Base-by-base conservation (phyloP, 2,797 vertebrate genomes). In the Graptemys geographica region DNA sequence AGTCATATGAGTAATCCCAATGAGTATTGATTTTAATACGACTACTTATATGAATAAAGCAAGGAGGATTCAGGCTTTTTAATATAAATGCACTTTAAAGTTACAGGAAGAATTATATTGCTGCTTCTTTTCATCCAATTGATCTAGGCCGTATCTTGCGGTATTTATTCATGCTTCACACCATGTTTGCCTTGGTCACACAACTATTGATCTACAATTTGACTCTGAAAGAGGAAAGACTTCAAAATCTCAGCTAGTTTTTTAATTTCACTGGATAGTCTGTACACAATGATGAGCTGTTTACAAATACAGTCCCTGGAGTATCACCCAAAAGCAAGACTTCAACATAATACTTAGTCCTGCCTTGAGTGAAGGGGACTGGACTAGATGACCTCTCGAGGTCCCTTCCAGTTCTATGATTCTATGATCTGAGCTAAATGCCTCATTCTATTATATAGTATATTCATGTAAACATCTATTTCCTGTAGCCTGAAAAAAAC, bases 171-270 rank as follows among this genome's bases (percentile, higher is more conserved):
- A 74, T 74, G 11, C 41, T 74, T 44, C n/a, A 44, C 41, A 27
- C 53, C 2, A 1, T 79, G 2, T 81, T 10, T 93, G 3, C 15
- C 80, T 4, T 5, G 41, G 12, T 86, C 52, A 90, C 12, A 53
- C 21, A 13, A 4, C 93, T 72, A 51, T 18, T 16, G 49, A 1
- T 44, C 15, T 51, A 92, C 10, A 33, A 62, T 82, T 90, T 81
- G 16, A 4, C 15, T 62, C 86, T 52, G 53, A 37, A 89, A 72
- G 51, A 28, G 83, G 90, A 9, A 44, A 2, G 11, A 3, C 16
- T 5, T 83, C 88, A 91, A 90, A 76, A 94, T 81, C 86, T 92
- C 31, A 79, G 95, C 23, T 33, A 59, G 18, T 28, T 18, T 81
- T 31, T n/a, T 88, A 79, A 79, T 91, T 83, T 19, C 37, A 8